Evolutionary conservation across 2,797 vertebrate species (phyloP).

Genomic region (Prunella strophiata): DNA sequence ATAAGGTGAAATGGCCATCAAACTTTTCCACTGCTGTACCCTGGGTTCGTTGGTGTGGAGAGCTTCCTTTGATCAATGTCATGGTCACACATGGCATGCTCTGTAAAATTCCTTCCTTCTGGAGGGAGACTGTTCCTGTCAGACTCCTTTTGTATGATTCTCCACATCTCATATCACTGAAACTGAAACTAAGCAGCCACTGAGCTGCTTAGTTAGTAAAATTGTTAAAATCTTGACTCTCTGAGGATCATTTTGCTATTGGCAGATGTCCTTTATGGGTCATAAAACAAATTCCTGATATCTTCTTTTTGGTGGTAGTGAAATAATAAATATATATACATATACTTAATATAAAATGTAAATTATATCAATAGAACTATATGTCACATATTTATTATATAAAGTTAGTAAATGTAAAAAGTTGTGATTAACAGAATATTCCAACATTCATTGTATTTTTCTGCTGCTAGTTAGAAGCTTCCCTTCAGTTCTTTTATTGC

Average conservation of each 20-base stretch:
- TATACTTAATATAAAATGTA: background rate
- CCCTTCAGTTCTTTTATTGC: background rate
- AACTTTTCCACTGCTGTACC: background rate
- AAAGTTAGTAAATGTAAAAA: background rate
- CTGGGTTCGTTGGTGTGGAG: background rate
- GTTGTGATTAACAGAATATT: background rate
- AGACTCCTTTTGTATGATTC: background rate
- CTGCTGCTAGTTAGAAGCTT: conserved; percentile 53
- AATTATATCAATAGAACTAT: background rate
- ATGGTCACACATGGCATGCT: background rate
- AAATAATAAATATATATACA: background rate
- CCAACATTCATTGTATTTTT: background rate
- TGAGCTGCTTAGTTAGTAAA: background rate
- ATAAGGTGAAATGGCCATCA: background rate
- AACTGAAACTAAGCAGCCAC: background rate
- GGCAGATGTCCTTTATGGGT: background rate
- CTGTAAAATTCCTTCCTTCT: conserved; percentile 15
- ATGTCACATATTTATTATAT: background rate
- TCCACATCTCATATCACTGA: background rate
- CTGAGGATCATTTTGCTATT: background rate
- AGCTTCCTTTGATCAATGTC: background rate
- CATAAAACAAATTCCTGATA: background rate
- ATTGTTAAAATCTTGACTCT: background rate
- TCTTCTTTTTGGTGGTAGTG: background rate
- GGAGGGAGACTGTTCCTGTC: background rate